A percentile compares a stretch with the other conserved stretches of the same genome.
Conservation (phyloP, 2,113 vertebrate genomes). For the Enhydra lutris region DNA sequence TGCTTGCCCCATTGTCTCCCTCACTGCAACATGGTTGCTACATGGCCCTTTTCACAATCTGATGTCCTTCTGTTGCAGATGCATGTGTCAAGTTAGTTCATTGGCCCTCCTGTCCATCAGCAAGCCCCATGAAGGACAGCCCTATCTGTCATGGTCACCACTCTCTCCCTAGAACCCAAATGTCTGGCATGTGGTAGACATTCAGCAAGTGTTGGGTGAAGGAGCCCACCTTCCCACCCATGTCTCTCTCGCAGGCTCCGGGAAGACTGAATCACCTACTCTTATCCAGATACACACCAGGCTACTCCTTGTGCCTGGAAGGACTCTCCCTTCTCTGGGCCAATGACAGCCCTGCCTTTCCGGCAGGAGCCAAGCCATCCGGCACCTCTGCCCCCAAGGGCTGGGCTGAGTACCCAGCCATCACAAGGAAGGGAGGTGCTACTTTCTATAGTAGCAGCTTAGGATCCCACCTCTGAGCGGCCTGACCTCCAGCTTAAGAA, state of each 20-base stretch:
- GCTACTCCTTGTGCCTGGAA: neutral
- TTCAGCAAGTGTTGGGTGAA: neutral
- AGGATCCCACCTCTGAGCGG: no score
- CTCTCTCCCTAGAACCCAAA: no score
- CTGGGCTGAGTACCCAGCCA: neutral
- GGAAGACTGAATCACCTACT: neutral
- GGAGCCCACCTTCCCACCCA: neutral
- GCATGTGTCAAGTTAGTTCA: neutral
- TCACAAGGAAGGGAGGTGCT: accelerated
- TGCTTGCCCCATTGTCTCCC: neutral
- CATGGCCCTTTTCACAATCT: neutral
- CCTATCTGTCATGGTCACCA: neutral
- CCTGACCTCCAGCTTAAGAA: neutral
- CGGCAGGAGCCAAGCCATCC: accelerated
- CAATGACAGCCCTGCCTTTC: neutral
- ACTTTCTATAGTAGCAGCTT: neutral
- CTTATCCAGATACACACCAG: neutral
- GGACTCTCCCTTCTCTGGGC: neutral
- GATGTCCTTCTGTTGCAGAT: neutral
- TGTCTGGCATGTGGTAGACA: no score
- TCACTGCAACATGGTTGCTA: neutral
- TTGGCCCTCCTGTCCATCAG: neutral
- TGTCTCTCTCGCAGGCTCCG: neutral
- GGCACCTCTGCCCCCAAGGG: neutral
- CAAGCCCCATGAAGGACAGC: neutral